Evolutionary conservation across 2,113 vertebrate genomes (phyloP), one percentile per base, ranked within the genome.

Genomic region (Anguilla rostrata): DNA sequence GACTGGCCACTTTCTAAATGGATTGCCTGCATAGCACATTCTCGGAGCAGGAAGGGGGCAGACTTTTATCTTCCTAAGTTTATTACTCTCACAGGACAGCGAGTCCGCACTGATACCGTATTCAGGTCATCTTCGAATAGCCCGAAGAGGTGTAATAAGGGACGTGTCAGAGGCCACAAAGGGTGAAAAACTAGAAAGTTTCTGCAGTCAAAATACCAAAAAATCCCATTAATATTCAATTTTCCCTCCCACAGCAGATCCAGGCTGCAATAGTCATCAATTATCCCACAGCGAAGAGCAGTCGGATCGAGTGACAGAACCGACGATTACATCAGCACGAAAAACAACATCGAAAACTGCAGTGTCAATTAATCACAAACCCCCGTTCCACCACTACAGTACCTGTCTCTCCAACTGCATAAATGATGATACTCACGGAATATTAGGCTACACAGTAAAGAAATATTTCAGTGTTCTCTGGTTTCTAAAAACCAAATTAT

Each of bases 141-240:
- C 90, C 89, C 78, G 75, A 63, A 63, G 88, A 90, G 78, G 87
- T 91, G 89, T 90, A 91, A 93, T 90, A 92, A 91, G 91, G 90
- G 80, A 88, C 2, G 6, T 87, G 89, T 90, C 91, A 90, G 85
- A 91, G 90, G 86, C 87, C 92, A 87, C 43, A 82, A 81, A 88
- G 66, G 81, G 84, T 78, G 82, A 75, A 81, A 91, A 85, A 88
- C 78, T 57, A 82, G 83, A 87, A 92, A 82, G 87, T 87, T 88
- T 88, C 86, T 88, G 86, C 85, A 90, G 88, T 85, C 80, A 85
- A 88, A 91, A 88, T 84, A 88, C 60, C 84, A 89, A 88, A 89
- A 88, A 90, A 89, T 89, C 87, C 81, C 82, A 87, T 92, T 88
- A 90, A 90, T 91, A 88, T 91, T 90, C 88, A 87, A 91, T 91